Percentiles rank a stretch among this genome's conserved stretches.
phyloP scores from a whole-genome alignment of 2,888 invertebrate genomes.

The Watsonalla binaria region DNA sequence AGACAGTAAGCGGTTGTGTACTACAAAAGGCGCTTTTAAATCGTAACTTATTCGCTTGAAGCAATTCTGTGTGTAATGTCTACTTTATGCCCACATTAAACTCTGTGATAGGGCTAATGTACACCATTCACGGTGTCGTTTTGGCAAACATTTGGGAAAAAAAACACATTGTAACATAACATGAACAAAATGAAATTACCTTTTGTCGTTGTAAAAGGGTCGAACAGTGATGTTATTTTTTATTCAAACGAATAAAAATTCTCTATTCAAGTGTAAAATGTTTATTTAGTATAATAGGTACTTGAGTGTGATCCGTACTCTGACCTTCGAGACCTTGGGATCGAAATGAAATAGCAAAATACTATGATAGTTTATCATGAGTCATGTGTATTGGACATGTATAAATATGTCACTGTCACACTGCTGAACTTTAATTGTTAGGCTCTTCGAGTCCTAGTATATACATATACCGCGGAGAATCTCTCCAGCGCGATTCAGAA shows the following conservation, averaged over 20 bases:
- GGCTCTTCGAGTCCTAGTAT: too few species aligned
- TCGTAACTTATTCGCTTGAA: slow-evolving; percentile 21
- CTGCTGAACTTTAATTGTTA: too few species aligned
- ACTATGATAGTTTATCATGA: too few species aligned
- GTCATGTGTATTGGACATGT: too few species aligned
- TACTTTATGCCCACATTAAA: slow-evolving; percentile 25
- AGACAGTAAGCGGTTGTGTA: too few species aligned
- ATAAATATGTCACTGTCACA: too few species aligned
- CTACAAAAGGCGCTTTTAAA: slow-evolving; percentile 21
- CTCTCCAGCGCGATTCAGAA: too few species aligned
- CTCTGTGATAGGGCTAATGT: slow-evolving; percentile 26
- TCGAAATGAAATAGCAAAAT: too few species aligned
- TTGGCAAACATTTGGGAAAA: slow-evolving; percentile 15
- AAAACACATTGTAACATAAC: slow-evolving; percentile 14
- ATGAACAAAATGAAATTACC: slow-evolving; percentile 14
- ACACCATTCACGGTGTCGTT: slow-evolving; percentile 3
- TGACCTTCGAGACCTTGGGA: too few species aligned
- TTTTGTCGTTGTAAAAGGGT: slow-evolving; percentile 17
- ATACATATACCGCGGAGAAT: too few species aligned
- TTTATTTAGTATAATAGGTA: slow-evolving; percentile 11
- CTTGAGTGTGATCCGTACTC: too few species aligned
- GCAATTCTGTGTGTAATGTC: slow-evolving; percentile 22
- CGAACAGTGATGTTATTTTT: slow-evolving; percentile 21
- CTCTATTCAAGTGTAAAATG: slow-evolving; percentile 8
- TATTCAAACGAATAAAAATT: slow-evolving; percentile 12